These are phyloP conservation scores for Ectropis crepuscularia DNA, from an alignment of 2,888 invertebrate genomes.

Conservation along the genomic window DNA sequence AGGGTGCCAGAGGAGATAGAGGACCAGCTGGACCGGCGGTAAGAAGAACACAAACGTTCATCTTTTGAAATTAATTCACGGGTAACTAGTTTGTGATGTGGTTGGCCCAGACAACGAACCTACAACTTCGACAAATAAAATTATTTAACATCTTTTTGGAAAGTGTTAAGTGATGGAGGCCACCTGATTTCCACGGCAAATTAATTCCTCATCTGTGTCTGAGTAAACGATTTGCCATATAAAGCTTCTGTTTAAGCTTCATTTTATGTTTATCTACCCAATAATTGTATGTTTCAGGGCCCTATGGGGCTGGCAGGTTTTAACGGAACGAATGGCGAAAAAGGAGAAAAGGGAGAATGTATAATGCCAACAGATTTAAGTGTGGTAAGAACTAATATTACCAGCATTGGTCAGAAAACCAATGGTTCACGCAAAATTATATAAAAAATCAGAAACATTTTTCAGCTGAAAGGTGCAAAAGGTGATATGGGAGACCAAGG, in stretches of 20 bases:
- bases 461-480: constrained; percentile 67
- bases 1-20: constrained; percentile 43
- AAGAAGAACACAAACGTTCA: constrained; percentile 25
- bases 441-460: constrained; percentile 1
- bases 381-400: constrained; percentile 49
- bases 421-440: background rate
- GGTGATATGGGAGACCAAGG: constrained; percentile 63
- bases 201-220: too few species aligned
- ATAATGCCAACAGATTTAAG: constrained; percentile 50
- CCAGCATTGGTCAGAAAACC: too few species aligned
- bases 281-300: constrained; percentile 42
- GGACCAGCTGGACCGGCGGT: constrained; percentile 46
- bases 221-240: too few species aligned
- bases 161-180: too few species aligned
- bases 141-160: too few species aligned
- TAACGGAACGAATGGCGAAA: constrained; percentile 53
- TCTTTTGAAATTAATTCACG: too few species aligned
- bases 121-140: too few species aligned
- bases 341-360: constrained; percentile 68
- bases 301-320: constrained; percentile 47
- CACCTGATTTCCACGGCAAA: too few species aligned
- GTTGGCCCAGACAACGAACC: too few species aligned
- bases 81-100: too few species aligned
- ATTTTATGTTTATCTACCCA: background rate
- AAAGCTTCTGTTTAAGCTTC: background rate